Conservation (phyloP, 2,797 vertebrate species). For the Dermochelys coriacea region DNA sequence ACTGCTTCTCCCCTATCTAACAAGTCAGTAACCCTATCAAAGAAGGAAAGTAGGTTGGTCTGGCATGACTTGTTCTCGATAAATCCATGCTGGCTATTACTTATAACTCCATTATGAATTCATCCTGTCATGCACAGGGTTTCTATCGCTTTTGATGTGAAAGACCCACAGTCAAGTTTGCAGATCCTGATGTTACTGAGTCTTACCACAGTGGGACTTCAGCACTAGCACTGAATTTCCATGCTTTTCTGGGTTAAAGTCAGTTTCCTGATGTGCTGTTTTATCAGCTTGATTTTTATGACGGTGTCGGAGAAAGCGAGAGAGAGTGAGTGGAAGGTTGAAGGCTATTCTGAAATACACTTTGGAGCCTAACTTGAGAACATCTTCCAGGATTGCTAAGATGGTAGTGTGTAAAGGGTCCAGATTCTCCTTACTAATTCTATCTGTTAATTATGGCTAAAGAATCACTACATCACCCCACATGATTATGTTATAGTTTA, state of each 20-base stretch:
- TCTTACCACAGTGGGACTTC: neutral
- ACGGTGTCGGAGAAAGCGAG: neutral
- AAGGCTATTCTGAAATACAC: neutral
- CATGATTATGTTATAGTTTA: neutral
- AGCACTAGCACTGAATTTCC: neutral
- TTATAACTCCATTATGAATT: neutral
- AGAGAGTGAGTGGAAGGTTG: neutral
- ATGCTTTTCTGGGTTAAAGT: neutral
- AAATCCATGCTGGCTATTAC: neutral
- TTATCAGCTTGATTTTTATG: neutral
- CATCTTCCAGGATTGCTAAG: neutral
- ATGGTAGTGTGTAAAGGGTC: neutral
- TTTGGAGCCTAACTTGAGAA: neutral
- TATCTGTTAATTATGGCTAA: neutral
- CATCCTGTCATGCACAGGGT: neutral
- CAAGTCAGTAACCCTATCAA: neutral
- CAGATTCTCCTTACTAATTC: rapidly evolving
- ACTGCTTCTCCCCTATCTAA: neutral
- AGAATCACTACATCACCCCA: neutral
- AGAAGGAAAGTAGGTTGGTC: neutral
- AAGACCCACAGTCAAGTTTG: neutral
- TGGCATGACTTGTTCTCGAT: neutral
- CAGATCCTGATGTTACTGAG: neutral
- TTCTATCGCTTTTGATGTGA: neutral
- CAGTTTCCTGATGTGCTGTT: neutral